Base-by-base conservation (phyloP, 1,140 invertebrate genomes). In the Drosophila gunungcola region DNA sequence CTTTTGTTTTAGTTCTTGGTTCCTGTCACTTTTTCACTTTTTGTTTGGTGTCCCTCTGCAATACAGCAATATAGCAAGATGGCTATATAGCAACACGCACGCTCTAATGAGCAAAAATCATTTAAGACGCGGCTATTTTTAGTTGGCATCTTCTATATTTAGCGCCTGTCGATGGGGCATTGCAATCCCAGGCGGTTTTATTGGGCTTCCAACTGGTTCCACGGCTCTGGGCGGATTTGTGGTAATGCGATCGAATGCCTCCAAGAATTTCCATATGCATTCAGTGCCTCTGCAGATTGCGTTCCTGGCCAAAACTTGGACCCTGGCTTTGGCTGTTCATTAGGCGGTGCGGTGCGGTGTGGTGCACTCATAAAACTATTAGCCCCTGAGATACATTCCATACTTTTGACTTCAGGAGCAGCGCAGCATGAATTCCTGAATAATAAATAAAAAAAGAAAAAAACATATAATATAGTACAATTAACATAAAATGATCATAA, bases 91-190 rank as follows among this genome's bases (percentile, higher is more conserved):
- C 76, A 83, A 74, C 83, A 89, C 83, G 83, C 83, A 88, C 83
- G 83, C 84, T 88, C 83, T 88, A 88, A 88, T 88, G 83, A 88
- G 83, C 83, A 88, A 89, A 88, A 88, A 88, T 88, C 83, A 89
- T 89, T 88, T 88, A 88, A 89, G 84, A 89, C 76, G 63, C 73
- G 56, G 76, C 84, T 88, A 88, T 88, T 88, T 88, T 89, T 88
- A 88, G 83, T 63, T 80, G 64, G 73, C 83, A 88, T 88, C 78
- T 77, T 78, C 83, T 88, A 88, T 88, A 88, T 88, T 80, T 88
- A 88, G 83, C 56, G 34, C 63, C 63, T 27, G 39, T 12, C 21
- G 29, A 43, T 49, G 38, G n/a, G 42, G n/a, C 21, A 13, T 38
- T 74, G 75, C 58, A 74, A 75, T 67, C 54, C 67, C 67, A 80